A percentile compares a stretch with the other conserved stretches of the same genome.
These are phyloP conservation scores for Camelus dromedarius DNA, from an alignment of 2,113 vertebrate species.

Conservation along the genomic window DNA sequence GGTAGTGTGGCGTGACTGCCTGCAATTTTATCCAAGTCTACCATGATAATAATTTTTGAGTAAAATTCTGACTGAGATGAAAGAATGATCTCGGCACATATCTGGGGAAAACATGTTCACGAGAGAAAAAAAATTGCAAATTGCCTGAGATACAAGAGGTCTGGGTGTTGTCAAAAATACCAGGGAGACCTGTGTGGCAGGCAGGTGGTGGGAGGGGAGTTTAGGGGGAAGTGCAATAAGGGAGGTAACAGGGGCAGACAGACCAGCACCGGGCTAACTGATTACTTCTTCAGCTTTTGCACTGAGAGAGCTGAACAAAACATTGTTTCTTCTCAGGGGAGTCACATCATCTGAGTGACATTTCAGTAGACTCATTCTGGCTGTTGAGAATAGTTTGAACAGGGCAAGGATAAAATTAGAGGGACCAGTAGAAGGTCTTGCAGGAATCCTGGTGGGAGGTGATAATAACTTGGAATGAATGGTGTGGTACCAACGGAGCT, in stretches of 20 bases:
- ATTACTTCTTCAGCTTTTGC: neutral
- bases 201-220: neutral
- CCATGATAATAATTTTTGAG: neutral
- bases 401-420: neutral
- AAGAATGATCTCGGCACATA: neutral
- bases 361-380: neutral
- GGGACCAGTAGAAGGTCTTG: accelerated
- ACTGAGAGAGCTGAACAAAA: neutral
- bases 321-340: neutral
- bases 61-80: neutral
- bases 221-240: neutral
- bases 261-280: neutral
- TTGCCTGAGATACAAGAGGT: neutral
- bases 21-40: neutral
- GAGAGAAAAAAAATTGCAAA: neutral
- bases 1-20: neutral
- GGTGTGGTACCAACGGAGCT: too few species aligned
- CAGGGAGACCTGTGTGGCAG: neutral
- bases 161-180: neutral
- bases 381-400: neutral
- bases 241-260: accelerated
- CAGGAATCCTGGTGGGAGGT: neutral
- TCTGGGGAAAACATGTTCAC: neutral
- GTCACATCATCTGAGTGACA: neutral
- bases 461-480: neutral